Base-by-base conservation (phyloP, 2,888 invertebrate genomes). In the Brachylomia viminalis region DNA sequence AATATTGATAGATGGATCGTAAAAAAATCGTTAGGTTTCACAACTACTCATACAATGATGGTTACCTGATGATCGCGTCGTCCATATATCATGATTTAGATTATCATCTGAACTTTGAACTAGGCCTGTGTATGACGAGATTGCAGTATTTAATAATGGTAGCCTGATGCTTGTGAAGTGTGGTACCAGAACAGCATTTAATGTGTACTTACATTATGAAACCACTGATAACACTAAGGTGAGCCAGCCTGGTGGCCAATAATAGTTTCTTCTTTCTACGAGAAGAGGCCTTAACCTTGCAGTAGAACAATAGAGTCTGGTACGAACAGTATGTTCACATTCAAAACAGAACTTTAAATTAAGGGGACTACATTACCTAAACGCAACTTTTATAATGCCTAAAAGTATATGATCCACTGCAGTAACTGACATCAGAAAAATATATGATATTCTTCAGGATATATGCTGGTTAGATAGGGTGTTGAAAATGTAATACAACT, bases 41-140 rank as follows among this genome's bases (percentile, higher is more conserved):
- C 75, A 82, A 86, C 62, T 17, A 30, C 15, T 45, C 30, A 5
- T 73, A 38, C 33, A n/a, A 33, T 56, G 74, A 58, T 59, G 15
- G 47, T 33, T 33, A 33, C 58, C 49, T 65, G 75, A 67, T 58
- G 64, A 69, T 61, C 30, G 62, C 56, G 42, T 38, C 56, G 71
- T 68, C 61, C 61, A 73, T 73, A 78, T 69, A 75, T 83, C 75
- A 77, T 62, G 67, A 79, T 84, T 73, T 45, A 86, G 83, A 87
- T 86, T 80, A 82, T 56, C 49, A 83, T 86, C 84, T 87, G 86
- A 85, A 80, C 87, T 85, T 79, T 85, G 76, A 84, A 75, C 86
- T 77, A 17, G 38, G 52, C 1, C 45, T 65, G 68, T 71, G 74
- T 77, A 71, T 68, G 73, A 71, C 62, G 61, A 69, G 58, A 33